A percentile compares a stretch with the other conserved stretches of the same genome.
Conservation (phyloP, 2,113 vertebrate genomes). For the Smithornis capensis region DNA sequence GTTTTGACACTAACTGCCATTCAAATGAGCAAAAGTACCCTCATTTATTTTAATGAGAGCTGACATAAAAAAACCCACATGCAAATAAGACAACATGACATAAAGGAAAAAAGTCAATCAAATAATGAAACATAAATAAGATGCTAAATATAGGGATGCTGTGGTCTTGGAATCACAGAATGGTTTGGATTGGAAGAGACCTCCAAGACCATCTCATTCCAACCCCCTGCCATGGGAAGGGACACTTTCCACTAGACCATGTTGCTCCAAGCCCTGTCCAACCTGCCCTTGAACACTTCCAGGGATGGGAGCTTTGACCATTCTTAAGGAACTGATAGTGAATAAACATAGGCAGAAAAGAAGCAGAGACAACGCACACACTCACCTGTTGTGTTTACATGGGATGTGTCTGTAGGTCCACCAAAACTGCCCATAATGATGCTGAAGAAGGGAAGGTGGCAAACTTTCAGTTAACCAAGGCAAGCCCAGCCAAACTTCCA, state of each 20-base stretch:
- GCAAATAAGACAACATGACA: neutral
- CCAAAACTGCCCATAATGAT: neutral
- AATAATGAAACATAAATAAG: neutral
- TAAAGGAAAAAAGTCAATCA: constrained; percentile 1
- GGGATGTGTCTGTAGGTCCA: neutral
- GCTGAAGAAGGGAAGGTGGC: neutral
- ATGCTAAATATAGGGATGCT: neutral
- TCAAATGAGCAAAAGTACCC: constrained; percentile 37
- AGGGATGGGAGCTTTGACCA: neutral
- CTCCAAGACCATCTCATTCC: neutral
- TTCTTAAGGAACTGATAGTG: neutral
- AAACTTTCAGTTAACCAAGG: neutral
- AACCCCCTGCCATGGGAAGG: neutral
- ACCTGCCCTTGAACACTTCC: neutral
- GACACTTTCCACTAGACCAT: neutral
- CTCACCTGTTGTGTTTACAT: neutral
- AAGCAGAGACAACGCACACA: neutral
- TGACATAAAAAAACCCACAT: neutral
- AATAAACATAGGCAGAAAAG: neutral
- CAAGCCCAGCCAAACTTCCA: neutral
- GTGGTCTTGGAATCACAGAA: neutral
- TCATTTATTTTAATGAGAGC: constrained; percentile 43
- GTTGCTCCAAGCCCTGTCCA: neutral
- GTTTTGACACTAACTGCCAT: constrained; percentile 64
- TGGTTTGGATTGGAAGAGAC: neutral